Base-by-base conservation (phyloP, 2,113 vertebrate species). In the Actenoides lindsayi region DNA sequence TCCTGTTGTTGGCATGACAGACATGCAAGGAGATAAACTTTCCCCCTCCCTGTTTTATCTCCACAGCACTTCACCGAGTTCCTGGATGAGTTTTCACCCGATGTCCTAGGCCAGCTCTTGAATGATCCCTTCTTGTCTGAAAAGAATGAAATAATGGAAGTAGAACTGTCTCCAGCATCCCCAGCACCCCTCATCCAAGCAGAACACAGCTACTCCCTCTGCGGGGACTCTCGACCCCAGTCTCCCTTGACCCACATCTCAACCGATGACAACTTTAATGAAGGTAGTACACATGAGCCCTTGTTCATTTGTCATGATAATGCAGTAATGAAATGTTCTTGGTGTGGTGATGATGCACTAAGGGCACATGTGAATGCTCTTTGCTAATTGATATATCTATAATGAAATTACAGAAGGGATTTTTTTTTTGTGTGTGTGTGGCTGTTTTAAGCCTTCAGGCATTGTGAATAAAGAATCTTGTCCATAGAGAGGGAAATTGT, bases 161-260 rank as follows among this genome's bases (percentile, higher is more conserved):
- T 99, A 15, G 97, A 98, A 37, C 98, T 99, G 6, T 98, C 99
- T 51, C 98, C 98, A 0, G 98, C 98, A 0, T 99, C 99, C 42
- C 99, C 99, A 0, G 98, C 98, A 0, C 99, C 99, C 13, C 99
- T 99, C 98, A 99, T 99, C 97, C 99, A 99, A 77, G 99, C 99
- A 4, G 99, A 99, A 46, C 99, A 99, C 98, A 99, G 99, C 98
- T 99, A 99, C 96, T 99, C 99, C 10, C 98, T 99, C 70, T 98
- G 99, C 1, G 99, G 99, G 5, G 99, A 99, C 97, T 99, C 99
- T 9, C 97, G 99, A 2, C 99, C 98, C 3, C 99, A 99, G 97
- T 99, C 99, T 6, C 99, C 99, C 1, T 97, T 99, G 94, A 98
- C 99, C 14, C 99, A 99, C 83, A 97, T 98, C 62, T 98, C 99